phyloP scores from a whole-genome alignment of 1,140 invertebrate species.

The Caenorhabditis brenneri region DNA sequence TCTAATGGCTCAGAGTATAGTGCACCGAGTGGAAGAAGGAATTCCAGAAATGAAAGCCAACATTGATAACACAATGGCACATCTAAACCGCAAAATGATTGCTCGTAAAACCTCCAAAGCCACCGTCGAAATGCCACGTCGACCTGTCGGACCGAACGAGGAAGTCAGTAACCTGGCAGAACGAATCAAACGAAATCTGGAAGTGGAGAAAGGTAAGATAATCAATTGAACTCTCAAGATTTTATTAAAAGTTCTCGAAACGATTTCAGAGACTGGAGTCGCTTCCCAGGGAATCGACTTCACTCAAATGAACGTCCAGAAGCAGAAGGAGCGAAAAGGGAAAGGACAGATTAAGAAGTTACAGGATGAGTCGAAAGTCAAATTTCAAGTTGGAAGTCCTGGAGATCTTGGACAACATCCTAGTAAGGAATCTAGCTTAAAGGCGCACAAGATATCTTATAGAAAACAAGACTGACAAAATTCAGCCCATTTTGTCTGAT shows the following conservation, averaged over 20 bases:
- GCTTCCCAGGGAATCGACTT: not conserved
- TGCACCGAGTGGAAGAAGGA: not conserved
- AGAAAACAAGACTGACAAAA: too few relatives aligned
- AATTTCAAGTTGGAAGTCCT: conserved; percentile 24
- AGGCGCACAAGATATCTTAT: too few relatives aligned
- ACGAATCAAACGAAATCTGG: not conserved
- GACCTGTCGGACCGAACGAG: not conserved
- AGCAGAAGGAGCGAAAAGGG: not conserved
- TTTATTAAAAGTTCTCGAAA: not conserved
- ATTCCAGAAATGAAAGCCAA: conserved; percentile 7
- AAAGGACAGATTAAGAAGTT: not conserved
- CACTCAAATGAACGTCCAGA: not conserved
- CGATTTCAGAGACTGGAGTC: conserved; percentile 3
- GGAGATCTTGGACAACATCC: not conserved
- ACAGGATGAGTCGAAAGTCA: conserved; percentile 25
- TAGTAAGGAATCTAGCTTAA: not conserved
- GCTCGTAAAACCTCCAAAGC: not conserved
- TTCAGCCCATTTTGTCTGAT: too few relatives aligned
- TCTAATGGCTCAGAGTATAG: conserved; percentile 10
- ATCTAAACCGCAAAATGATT: conserved; percentile 10
- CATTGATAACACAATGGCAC: conserved; percentile 23
- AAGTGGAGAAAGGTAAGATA: not conserved
- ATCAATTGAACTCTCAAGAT: not conserved
- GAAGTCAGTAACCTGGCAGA: not conserved
- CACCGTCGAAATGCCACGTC: conserved; percentile 21